These are phyloP conservation scores for Turdus rufiventris DNA, from an alignment of 2,113 vertebrate species.

Conservation along the genomic window DNA sequence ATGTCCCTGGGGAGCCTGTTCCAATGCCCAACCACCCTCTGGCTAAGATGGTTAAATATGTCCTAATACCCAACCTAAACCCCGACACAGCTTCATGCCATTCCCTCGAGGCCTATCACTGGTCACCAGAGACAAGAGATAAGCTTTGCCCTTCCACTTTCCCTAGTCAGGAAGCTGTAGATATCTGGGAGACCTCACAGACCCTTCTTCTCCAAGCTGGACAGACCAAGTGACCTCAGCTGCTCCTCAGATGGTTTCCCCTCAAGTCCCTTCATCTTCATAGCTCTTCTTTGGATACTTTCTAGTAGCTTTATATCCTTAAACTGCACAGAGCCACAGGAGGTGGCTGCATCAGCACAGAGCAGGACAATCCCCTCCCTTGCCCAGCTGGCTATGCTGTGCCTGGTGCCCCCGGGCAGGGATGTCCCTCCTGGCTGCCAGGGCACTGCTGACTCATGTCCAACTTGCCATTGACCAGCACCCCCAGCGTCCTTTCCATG, in stretches of 20 bases:
- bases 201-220: neutral
- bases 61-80: neutral
- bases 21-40: neutral
- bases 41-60: neutral
- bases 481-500: fast-evolving
- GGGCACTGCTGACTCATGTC: fast-evolving
- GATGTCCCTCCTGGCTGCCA: neutral
- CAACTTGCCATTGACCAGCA: fast-evolving
- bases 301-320: neutral
- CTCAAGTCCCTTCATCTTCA: neutral
- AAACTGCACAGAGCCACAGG: neutral
- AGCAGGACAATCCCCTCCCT: neutral
- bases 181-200: neutral
- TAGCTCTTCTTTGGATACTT: neutral
- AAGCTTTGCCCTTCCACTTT: neutral
- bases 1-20: neutral
- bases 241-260: fast-evolving
- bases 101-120: neutral
- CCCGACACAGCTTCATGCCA: neutral
- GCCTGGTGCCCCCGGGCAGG: neutral
- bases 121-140: neutral
- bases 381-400: fast-evolving
- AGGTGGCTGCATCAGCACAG: neutral
- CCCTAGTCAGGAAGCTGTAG: neutral
- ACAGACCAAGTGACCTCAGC: neutral